A percentile compares a stretch with the other conserved stretches of the same genome.
Evolutionary conservation across 2,113 vertebrate genomes (phyloP).

Genomic region (Panurus biarmicus): DNA sequence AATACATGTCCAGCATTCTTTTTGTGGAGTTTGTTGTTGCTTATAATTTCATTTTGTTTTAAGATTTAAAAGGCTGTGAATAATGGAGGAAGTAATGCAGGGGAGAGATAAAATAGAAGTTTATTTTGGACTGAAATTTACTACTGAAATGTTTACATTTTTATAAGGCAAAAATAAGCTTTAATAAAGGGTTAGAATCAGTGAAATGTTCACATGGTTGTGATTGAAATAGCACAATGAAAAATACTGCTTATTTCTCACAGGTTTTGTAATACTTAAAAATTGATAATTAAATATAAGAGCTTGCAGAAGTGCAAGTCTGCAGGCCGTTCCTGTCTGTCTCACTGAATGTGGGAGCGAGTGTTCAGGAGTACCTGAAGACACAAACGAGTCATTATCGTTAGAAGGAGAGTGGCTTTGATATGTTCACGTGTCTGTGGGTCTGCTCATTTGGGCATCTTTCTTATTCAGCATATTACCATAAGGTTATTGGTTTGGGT

Average conservation of each 20-base stretch:
- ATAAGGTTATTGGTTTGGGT: constrained; percentile 62
- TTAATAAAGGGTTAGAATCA: constrained; percentile 7
- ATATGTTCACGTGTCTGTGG: not conserved
- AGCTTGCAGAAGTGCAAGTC: constrained; percentile 7
- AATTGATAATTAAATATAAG: not conserved
- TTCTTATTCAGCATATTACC: constrained; percentile 71
- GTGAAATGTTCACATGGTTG: not conserved
- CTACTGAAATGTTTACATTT: constrained; percentile 46
- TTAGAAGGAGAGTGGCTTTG: constrained; percentile 58
- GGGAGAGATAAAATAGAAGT: constrained; percentile 38
- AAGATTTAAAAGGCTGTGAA: constrained; percentile 38
- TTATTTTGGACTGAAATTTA: constrained; percentile 51
- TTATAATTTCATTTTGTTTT: constrained; percentile 36
- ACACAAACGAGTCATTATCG: constrained; percentile 55
- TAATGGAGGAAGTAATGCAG: constrained; percentile 48
- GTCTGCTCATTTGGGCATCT: constrained; percentile 55
- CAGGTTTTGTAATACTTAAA: constrained; percentile 21
- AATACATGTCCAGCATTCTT: not conserved
- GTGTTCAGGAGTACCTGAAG: constrained; percentile 34
- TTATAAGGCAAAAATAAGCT: constrained; percentile 32
- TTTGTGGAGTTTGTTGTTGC: not conserved
- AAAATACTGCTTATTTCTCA: not conserved
- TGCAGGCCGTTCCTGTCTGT: not conserved
- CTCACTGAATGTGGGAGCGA: not conserved
- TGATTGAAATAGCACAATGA: not conserved